Evolutionary conservation across 2,113 vertebrate species (phyloP).

Genomic region (Struthio camelus): DNA sequence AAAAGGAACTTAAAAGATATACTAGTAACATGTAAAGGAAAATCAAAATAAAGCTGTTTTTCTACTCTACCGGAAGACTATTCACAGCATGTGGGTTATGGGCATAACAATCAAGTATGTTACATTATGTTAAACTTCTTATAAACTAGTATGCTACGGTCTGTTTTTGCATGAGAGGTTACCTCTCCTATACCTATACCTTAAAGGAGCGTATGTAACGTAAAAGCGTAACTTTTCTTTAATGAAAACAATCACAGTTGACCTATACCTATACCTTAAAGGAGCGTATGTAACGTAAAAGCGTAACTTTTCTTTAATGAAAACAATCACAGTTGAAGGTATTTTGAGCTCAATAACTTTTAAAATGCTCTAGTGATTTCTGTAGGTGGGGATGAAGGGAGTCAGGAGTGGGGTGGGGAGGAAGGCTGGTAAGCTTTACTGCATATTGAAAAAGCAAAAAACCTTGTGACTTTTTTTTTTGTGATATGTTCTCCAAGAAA

Average conservation of each 20-base stretch:
- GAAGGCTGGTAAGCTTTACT: background rate
- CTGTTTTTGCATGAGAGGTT: background rate
- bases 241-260: background rate
- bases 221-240: background rate
- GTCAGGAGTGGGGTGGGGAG: no score
- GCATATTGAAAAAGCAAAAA: background rate
- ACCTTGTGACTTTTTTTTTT: background rate
- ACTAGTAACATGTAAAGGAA: constrained; percentile 5
- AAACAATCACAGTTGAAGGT: background rate
- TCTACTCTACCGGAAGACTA: background rate
- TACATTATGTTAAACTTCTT: background rate
- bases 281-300: background rate
- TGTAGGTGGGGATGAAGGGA: background rate
- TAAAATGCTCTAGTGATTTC: background rate
- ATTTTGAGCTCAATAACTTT: background rate
- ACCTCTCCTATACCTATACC: no score
- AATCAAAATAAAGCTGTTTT: background rate
- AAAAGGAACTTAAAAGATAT: background rate
- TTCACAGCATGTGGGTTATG: background rate
- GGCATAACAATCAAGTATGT: background rate
- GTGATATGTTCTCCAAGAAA: background rate
- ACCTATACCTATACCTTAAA: background rate
- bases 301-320: background rate
- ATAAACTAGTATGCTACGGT: background rate
- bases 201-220: background rate